Percentiles rank a stretch among this genome's conserved stretches.
These are phyloP conservation scores for Neolamprologus tretocephalus DNA, from an alignment of 2,113 vertebrate species.

Conservation along the genomic window DNA sequence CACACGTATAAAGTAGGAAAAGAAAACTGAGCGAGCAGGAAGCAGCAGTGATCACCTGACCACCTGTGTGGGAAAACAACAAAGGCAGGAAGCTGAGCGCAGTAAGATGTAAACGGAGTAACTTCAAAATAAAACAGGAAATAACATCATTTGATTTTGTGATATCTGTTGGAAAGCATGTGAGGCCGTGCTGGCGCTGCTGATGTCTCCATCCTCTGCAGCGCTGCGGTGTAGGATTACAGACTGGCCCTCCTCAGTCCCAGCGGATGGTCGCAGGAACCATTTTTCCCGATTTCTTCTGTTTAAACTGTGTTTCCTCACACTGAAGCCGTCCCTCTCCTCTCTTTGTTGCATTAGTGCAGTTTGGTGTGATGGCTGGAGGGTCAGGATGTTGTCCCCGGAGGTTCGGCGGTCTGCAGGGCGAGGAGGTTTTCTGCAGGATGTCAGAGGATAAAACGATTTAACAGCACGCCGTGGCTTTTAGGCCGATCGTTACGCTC, in stretches of 20 bases:
- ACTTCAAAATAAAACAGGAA: not conserved
- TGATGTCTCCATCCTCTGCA: not conserved
- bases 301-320: not conserved
- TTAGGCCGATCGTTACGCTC: conserved; percentile 1
- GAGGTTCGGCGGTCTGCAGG: not conserved
- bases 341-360: not conserved
- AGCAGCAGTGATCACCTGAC: not conserved
- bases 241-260: not conserved
- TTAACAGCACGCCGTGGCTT: not conserved
- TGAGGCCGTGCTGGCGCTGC: not conserved
- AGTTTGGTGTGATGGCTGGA: not conserved
- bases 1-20: not conserved
- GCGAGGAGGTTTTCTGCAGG: not conserved
- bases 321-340: not conserved
- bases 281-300: not conserved
- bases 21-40: not conserved
- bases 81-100: not conserved
- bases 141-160: not conserved
- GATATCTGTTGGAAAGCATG: not conserved
- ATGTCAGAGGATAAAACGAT: not conserved
- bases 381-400: not conserved
- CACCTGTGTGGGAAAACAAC: not conserved
- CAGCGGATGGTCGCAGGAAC: not conserved
- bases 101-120: not conserved
- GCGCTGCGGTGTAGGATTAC: not conserved